These are phyloP conservation scores for Thalassarche chlororhynchos DNA, from an alignment of 2,113 vertebrate species.

Conservation along the genomic window DNA sequence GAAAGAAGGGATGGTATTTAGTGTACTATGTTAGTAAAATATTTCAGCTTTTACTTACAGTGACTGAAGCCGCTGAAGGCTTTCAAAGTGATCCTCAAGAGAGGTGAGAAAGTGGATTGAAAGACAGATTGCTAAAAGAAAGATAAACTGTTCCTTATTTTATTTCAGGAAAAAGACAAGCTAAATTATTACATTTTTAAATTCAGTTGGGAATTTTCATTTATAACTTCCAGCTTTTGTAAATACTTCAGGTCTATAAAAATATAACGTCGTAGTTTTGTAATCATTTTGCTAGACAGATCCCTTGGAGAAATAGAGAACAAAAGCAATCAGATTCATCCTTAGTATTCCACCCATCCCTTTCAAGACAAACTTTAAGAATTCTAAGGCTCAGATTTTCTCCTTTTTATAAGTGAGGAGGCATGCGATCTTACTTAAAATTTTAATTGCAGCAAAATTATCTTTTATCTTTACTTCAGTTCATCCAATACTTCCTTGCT, in stretches of 20 bases:
- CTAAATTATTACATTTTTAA: not conserved
- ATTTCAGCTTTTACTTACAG: constrained; percentile 73
- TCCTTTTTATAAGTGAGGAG: not conserved
- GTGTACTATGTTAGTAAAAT: not conserved
- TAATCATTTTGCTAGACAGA: constrained; percentile 78
- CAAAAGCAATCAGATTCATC: not conserved
- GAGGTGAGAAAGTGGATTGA: constrained; percentile 77
- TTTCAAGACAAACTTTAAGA: not conserved
- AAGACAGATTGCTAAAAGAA: constrained; percentile 81
- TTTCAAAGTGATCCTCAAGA: constrained; percentile 72
- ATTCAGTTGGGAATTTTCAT: not conserved
- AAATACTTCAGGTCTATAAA: constrained; percentile 78
- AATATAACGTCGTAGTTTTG: constrained; percentile 65
- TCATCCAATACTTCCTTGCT: not conserved
- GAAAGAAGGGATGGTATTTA: not conserved
- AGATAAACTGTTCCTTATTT: not conserved
- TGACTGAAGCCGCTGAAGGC: constrained; percentile 80
- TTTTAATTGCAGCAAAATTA: not conserved
- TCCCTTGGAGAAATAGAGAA: constrained; percentile 54
- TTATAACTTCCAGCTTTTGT: constrained; percentile 78
- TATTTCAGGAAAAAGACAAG: not conserved
- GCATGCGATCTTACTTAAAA: not conserved
- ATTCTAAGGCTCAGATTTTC: not conserved
- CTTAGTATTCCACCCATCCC: not conserved
- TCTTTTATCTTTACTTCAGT: not conserved